Conservation (phyloP, 2,113 vertebrate genomes). For the Platanista minor region DNA sequence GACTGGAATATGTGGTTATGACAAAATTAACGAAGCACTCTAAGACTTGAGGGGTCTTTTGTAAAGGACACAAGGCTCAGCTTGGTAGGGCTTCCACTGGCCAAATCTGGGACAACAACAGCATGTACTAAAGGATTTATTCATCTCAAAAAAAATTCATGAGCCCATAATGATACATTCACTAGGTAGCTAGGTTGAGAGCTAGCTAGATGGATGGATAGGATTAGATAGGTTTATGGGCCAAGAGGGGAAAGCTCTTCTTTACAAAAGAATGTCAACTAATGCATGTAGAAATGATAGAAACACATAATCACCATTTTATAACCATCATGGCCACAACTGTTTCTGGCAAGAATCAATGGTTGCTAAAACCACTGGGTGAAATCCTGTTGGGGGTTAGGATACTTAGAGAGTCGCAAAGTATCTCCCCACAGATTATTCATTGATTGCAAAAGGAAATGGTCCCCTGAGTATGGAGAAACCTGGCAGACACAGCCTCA, state of each 20-base stretch:
- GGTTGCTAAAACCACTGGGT: not conserved
- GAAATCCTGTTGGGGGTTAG: not conserved
- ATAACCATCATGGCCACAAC: not conserved
- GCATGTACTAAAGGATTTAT: not conserved
- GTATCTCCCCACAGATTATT: not conserved
- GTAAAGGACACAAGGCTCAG: not conserved
- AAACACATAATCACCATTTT: not conserved
- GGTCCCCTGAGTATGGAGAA: not conserved
- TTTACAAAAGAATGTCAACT: constrained; percentile 4
- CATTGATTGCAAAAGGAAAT: not conserved
- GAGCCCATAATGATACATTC: not conserved
- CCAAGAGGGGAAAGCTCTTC: not conserved
- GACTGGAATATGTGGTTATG: not conserved
- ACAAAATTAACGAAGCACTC: not conserved
- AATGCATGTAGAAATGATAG: not conserved
- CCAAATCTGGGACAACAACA: not conserved
- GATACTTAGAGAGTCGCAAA: not conserved
- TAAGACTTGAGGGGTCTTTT: not conserved
- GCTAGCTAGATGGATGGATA: not conserved
- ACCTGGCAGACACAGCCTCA: not conserved
- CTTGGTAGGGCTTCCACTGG: not conserved
- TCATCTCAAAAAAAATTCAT: not conserved
- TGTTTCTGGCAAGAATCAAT: not conserved
- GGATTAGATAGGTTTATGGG: not conserved
- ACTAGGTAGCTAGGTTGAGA: not conserved